Base-by-base conservation (phyloP, 2,113 vertebrate species). In the Phyllostomus hastatus region DNA sequence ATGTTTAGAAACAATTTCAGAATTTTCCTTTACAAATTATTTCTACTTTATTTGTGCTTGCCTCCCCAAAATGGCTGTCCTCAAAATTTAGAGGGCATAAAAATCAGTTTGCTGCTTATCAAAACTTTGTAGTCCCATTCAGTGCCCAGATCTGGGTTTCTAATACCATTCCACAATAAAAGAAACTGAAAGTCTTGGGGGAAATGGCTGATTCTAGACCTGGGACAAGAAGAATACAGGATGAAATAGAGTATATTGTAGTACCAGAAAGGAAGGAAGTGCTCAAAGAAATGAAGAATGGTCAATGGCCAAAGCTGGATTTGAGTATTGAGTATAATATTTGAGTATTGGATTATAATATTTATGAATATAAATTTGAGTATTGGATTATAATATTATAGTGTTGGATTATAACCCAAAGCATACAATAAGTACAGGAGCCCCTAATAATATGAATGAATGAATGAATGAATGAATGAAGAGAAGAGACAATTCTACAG, bases 1-100 rank as follows among this genome's bases (percentile, higher is more conserved):
- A 69, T 94, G 67, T 19, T 94, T 88, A 50, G 73, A 94, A 90
- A 22, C 31, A 81, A 46, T 84, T 93, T 94, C 28, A 86, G 64
- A 96, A 88, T 12, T 88, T 95, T 66, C 92, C 8, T 87, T 88
- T 16, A 84, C 7, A 73, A 61, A 38, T 84, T 86, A 85, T 82
- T 75, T 90, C 31, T 84, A 76, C 3, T 59, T 72, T 84, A 67
- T 59, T 96, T 75, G 46, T 88, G 19, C 31, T 91, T 91, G 57
- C 81, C 35, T 89, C 70, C 52, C 59, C 28, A 86, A 73, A 70
- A 84, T 88, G 38, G 19, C 88, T 85, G 6, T 54, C 26, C 17
- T 95, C 54, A 91, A 88, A 91, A 17, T 88, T 75, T 9, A 95
- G n/a, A 31, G 1, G 67, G 17, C 4, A 20, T 54, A 76, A 41